Evolutionary conservation across 2,113 vertebrate species (phyloP).

Genomic region (Chrysochloris asiatica): DNA sequence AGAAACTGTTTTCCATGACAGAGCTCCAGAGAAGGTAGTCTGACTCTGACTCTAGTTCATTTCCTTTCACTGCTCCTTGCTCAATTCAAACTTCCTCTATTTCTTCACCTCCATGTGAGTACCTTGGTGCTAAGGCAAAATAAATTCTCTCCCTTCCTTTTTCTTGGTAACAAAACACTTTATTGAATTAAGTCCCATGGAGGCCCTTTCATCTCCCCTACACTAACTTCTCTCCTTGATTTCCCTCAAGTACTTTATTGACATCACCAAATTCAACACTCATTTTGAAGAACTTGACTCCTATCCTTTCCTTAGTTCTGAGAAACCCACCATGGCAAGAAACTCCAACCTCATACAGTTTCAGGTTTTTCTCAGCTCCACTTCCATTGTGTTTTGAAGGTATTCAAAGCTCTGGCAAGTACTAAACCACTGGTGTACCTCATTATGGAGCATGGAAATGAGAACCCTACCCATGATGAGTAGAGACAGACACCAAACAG

Average conservation of each 20-base stretch:
- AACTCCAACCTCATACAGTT: background rate
- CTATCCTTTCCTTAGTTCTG: background rate
- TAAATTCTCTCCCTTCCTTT: background rate
- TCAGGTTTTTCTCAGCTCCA: background rate
- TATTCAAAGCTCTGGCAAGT: background rate
- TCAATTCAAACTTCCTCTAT: background rate
- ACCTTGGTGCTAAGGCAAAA: constrained; percentile 15
- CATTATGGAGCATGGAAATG: background rate
- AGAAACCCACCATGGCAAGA: background rate
- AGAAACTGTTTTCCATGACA: too few relatives aligned
- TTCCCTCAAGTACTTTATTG: background rate
- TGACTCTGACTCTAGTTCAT: background rate
- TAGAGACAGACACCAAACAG: too few relatives aligned
- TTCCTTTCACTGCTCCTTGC: background rate
- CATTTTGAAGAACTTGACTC: background rate
- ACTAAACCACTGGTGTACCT: background rate
- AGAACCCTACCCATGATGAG: too few relatives aligned
- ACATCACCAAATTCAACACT: background rate
- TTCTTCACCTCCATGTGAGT: background rate
- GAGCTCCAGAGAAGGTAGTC: background rate
- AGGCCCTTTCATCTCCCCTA: background rate
- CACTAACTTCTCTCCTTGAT: background rate
- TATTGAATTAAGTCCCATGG: background rate
- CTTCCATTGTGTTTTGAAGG: background rate
- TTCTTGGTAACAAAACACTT: constrained; percentile 5